Evolutionary conservation across 1,140 invertebrate genomes (phyloP), one percentile per base, ranked within the genome.

Genomic region (Ruditapes philippinarum): DNA sequence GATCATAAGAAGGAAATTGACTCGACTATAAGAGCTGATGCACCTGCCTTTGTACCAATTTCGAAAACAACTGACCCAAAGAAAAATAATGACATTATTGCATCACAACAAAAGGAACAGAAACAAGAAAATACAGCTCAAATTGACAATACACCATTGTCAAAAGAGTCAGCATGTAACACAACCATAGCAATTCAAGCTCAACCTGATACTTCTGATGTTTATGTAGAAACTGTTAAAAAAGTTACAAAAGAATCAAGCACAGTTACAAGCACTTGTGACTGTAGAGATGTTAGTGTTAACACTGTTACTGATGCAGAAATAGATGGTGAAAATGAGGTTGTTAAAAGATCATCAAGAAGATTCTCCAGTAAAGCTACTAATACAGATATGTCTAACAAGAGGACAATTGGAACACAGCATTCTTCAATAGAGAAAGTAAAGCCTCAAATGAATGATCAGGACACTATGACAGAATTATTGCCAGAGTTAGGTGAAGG

Each of bases 371-470:
- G 42, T 51, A 84, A 84, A 51, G 40, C 38, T 1, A 40, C 62
- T 40, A 70, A 70, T 25, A 84, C 81, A 42, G 65, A 73, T 31
- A 49, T 36, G 28, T 25, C 25, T 22, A 22, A 42, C 5, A 68
- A 54, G 36, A 73, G 83, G 22, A 25, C 83, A 36, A 45, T 86
- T 28, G 84, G 84, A 28, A 78, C 78, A 1, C 78, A 78, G 65
- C 38, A 62, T 33, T 60, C 17, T 7, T 40, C 22, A 22, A 57
- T 28, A 33, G 36, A 25, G 12, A 19, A 2, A 17, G 11, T 4
- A 22, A 86, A 49, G 17, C n/a, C 28, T 25, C 17, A 42, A 78
- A 78, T 19, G 51, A 19, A 31, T 22, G 28, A 31, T 3, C 33
- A 42, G 17, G 42, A 25, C 5, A 81, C 54, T 19, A 81, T 42